phyloP scores from a whole-genome alignment of 2,113 vertebrate species.

The Chascanopsetta lugubris region DNA sequence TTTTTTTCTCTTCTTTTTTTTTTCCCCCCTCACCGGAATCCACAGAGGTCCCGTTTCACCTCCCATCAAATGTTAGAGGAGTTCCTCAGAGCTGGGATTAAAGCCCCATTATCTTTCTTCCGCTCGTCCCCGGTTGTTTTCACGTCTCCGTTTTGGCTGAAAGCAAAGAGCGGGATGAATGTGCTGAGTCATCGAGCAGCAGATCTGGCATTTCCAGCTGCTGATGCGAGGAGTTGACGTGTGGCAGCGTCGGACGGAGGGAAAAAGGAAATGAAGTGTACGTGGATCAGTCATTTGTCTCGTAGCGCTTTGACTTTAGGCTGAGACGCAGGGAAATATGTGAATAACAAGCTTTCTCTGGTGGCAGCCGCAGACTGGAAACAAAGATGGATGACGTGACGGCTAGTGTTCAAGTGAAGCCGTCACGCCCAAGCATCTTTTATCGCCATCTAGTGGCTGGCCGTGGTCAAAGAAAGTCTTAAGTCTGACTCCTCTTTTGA shows the following conservation, averaged over 20 bases:
- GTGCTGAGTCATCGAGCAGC: slow-evolving; percentile 6
- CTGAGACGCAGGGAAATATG: neutral
- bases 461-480: too few relatives aligned
- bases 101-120: slow-evolving; percentile 1
- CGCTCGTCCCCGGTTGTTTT: neutral
- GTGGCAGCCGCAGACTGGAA: too few relatives aligned
- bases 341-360: too few relatives aligned
- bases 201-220: slow-evolving; percentile 23
- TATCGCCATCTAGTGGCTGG: too few relatives aligned
- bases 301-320: slow-evolving; percentile 2
- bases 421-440: too few relatives aligned
- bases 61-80: slow-evolving; percentile 4
- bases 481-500: too few relatives aligned
- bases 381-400: too few relatives aligned
- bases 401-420: too few relatives aligned
- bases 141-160: slow-evolving; percentile 11
- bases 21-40: slow-evolving; percentile 4
- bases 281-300: neutral
- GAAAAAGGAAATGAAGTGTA: neutral
- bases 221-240: slow-evolving; percentile 2
- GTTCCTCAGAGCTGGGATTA: slow-evolving; percentile 7
- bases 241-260: neutral
- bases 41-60: slow-evolving; percentile 11
- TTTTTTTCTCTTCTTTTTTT: too few relatives aligned
- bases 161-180: slow-evolving; percentile 8